These are phyloP conservation scores for Chrysogorgia sp. DNA, from an alignment of 92 coral and sea anemone genomes.

Conservation along the genomic window DNA sequence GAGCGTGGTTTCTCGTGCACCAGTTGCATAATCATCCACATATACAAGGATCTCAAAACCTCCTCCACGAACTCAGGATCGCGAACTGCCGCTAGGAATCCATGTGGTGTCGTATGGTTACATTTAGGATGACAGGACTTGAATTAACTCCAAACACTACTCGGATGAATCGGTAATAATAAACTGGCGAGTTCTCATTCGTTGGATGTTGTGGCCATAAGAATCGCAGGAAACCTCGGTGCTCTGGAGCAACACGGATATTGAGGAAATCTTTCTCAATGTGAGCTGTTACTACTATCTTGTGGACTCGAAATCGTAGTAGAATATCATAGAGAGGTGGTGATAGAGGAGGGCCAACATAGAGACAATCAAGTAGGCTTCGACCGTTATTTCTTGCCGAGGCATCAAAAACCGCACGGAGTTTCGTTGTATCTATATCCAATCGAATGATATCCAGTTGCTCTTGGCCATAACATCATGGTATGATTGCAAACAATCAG, in stretches of 20 bases:
- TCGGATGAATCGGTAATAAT: conserved; percentile 41
- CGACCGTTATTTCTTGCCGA: too few species aligned
- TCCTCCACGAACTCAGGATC: not conserved
- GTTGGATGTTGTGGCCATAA: conserved; percentile 11
- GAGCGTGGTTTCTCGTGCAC: conserved; percentile 12
- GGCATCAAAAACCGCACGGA: too few species aligned
- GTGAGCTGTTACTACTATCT: conserved; percentile 42
- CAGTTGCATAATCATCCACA: conserved; percentile 16
- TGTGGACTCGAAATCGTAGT: conserved; percentile 49
- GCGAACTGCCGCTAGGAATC: not conserved
- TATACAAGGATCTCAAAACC: conserved; percentile 1
- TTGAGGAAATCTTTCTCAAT: conserved; percentile 57
- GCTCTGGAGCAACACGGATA: conserved; percentile 34
- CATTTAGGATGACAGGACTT: conserved; percentile 61
- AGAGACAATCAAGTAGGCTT: too few species aligned
- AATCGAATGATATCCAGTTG: conserved; percentile 53
- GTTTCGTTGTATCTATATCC: too few species aligned
- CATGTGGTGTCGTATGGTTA: conserved; percentile 45
- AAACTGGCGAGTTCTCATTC: conserved; percentile 17
- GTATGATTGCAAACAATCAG: conserved; percentile 21
- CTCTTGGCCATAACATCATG: conserved; percentile 48
- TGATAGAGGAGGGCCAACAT: conserved; percentile 46
- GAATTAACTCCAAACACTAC: conserved; percentile 59
- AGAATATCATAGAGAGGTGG: conserved; percentile 50
- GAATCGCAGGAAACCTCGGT: conserved; percentile 15